Conservation (phyloP, 2,113 vertebrate genomes). For the Lynx canadensis region DNA sequence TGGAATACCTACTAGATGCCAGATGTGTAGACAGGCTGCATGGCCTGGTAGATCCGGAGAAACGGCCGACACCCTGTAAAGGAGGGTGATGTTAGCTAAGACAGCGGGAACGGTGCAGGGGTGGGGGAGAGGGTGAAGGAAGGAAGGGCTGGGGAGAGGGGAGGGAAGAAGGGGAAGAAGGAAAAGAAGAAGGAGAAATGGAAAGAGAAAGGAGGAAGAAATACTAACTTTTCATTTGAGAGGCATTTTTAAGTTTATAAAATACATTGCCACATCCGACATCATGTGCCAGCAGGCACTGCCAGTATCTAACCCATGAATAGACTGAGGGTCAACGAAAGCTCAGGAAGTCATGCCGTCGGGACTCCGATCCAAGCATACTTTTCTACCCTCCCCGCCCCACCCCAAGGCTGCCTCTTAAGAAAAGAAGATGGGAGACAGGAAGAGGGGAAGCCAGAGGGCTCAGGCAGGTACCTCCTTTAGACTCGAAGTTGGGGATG, state of each 20-base stretch:
- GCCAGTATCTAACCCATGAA: not conserved
- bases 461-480: conserved; percentile 90
- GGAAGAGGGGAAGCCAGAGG: conserved; percentile 61
- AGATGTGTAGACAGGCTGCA: conserved; percentile 99
- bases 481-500: conserved; percentile 97
- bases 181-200: not conserved
- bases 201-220: not conserved
- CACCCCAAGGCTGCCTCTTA: not conserved
- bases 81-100: conserved; percentile 54
- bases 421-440: conserved; percentile 69
- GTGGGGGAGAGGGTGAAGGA: not conserved
- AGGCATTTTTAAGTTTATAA: not conserved
- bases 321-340: not conserved
- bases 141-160: not conserved
- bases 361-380: not conserved
- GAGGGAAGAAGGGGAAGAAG: not conserved
- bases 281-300: not conserved
- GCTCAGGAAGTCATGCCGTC: not conserved
- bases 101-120: not conserved
- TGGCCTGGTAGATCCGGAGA: conserved; percentile 99
- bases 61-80: conserved; percentile 96
- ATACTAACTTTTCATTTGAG: not conserved
- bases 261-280: not conserved
- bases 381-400: not conserved
- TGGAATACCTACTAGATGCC: conserved; percentile 96